Percentiles rank a stretch among this genome's conserved stretches.
phyloP scores from a whole-genome alignment of 2,797 vertebrate species.

The Somateria mollissima region DNA sequence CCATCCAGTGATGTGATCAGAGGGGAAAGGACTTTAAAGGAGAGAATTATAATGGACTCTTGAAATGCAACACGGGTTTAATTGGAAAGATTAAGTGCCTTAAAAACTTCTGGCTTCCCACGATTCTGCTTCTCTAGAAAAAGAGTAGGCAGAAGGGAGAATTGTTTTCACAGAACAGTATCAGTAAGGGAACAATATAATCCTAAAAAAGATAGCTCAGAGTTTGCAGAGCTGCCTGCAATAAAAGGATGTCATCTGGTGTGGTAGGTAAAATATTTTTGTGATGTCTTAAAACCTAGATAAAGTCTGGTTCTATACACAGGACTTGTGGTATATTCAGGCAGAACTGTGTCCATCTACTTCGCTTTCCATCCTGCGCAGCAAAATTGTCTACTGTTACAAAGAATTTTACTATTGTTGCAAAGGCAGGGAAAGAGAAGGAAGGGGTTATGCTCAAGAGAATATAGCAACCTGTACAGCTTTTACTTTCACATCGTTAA shows the following conservation, averaged over 20 bases:
- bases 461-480: not conserved
- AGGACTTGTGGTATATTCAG: not conserved
- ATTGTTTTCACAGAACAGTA: not conserved
- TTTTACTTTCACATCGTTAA: not conserved
- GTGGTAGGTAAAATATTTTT: not conserved
- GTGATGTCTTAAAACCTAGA: not conserved
- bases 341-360: not conserved
- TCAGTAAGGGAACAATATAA: not conserved
- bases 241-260: not conserved
- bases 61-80: not conserved
- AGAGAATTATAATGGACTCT: not conserved
- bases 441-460: not conserved
- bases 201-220: not conserved
- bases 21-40: not conserved
- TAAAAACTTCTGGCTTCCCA: not conserved
- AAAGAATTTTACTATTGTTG: not conserved
- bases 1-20: not conserved
- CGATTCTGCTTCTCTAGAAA: not conserved
- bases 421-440: not conserved
- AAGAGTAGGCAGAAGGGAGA: not conserved
- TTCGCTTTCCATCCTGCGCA: not conserved
- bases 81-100: not conserved
- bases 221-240: not conserved
- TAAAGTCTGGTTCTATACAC: not conserved
- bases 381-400: not conserved